A percentile compares a stretch with the other conserved stretches of the same genome.
These are phyloP conservation scores for Hemibagrus guttatus DNA, from an alignment of 2,797 vertebrate genomes.

Conservation along the genomic window DNA sequence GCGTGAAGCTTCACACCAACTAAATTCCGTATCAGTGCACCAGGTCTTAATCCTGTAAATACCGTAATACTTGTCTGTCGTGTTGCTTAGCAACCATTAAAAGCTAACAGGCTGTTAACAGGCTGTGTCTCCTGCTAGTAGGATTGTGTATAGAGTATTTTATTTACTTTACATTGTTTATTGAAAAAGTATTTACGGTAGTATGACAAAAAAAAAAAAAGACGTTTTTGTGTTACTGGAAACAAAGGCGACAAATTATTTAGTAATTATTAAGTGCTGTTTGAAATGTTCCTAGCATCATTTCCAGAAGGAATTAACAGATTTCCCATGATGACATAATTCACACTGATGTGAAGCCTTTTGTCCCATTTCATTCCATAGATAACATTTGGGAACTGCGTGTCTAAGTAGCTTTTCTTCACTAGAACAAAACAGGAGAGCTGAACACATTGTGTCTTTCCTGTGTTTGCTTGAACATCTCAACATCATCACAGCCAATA, in stretches of 20 bases:
- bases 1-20: too few species aligned
- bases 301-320: not conserved
- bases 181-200: too few species aligned
- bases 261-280: not conserved
- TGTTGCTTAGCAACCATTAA: conserved; percentile 9
- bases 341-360: conserved; percentile 2
- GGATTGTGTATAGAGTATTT: not conserved
- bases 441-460: conserved; percentile 46
- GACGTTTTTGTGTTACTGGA: not conserved
- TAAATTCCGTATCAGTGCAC: not conserved
- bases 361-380: conserved; percentile 7
- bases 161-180: not conserved
- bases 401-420: not conserved
- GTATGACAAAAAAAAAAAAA: not conserved
- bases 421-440: conserved; percentile 38
- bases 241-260: not conserved
- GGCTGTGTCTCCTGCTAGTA: not conserved
- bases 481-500: conserved; percentile 42
- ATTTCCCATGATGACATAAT: not conserved
- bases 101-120: too few species aligned
- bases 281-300: not conserved
- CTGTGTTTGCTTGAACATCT: conserved; percentile 42
- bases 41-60: not conserved
- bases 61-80: not conserved
- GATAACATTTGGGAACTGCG: conserved; percentile 2